Percentiles rank a stretch among this genome's conserved stretches.
phyloP scores from a whole-genome alignment of 2,888 invertebrate genomes.

The Minunthozetes semirufus region DNA sequence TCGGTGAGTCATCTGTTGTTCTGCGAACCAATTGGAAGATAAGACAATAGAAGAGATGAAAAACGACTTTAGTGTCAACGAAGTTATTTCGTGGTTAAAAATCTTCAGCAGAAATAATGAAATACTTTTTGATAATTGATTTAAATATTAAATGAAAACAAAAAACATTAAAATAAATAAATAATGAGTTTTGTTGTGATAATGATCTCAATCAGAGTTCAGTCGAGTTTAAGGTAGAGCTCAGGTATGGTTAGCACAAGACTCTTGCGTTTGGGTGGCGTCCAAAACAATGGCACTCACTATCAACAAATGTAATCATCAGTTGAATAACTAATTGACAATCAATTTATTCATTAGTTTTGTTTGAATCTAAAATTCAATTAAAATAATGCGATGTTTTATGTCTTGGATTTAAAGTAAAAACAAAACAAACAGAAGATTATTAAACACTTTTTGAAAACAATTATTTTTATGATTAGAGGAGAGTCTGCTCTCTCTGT shows the following conservation, averaged over 20 bases:
- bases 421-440: too few relatives aligned
- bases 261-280: neutral
- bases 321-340: too few relatives aligned
- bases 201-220: neutral
- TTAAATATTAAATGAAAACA: too few relatives aligned
- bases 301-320: too few relatives aligned
- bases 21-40: neutral
- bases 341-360: too few relatives aligned
- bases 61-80: neutral
- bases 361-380: too few relatives aligned
- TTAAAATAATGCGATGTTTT: too few relatives aligned
- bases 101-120: neutral
- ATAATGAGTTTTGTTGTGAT: neutral
- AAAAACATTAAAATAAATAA: neutral
- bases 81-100: neutral
- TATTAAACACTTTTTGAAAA: too few relatives aligned
- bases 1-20: neutral
- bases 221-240: neutral
- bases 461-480: too few relatives aligned
- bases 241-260: neutral
- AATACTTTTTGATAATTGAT: neutral
- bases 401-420: too few relatives aligned
- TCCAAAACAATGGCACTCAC: too few relatives aligned
- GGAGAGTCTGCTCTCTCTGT: neutral
- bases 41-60: slow-evolving; percentile 6